phyloP scores from a whole-genome alignment of 2,888 invertebrate species.

The Epistrophe grossulariae region DNA sequence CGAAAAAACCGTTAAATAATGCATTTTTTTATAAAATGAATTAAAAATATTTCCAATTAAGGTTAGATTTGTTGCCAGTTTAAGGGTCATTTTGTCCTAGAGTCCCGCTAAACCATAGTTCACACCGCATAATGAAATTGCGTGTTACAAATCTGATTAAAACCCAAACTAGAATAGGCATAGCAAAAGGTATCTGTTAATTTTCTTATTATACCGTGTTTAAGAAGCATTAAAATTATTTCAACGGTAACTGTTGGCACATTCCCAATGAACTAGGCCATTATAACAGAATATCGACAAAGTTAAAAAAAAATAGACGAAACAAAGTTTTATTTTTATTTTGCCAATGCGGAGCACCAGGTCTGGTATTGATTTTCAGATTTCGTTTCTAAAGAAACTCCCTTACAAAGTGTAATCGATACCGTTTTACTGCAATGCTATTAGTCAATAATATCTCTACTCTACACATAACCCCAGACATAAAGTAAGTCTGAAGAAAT shows the following conservation, averaged over 20 bases:
- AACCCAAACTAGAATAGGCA: conserved; percentile 16
- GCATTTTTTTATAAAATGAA: too few relatives aligned
- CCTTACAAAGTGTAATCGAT: conserved; percentile 64
- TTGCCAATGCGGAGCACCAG: conserved; percentile 32
- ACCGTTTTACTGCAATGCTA: conserved; percentile 46
- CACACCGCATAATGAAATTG: conserved; percentile 1
- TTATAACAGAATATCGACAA: conserved; percentile 50
- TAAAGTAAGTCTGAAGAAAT: conserved; percentile 22
- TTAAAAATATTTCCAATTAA: neutral
- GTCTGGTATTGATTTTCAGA: conserved; percentile 61
- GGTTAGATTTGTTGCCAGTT: neutral
- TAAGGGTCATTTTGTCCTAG: neutral
- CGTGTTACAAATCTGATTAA: conserved; percentile 62
- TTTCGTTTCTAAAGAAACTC: conserved; percentile 67
- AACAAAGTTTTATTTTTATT: neutral
- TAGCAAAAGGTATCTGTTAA: conserved; percentile 25
- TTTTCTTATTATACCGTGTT: conserved; percentile 45
- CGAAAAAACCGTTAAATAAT: too few relatives aligned
- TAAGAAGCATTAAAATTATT: conserved; percentile 48
- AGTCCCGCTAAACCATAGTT: neutral
- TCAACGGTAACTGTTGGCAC: conserved; percentile 50
- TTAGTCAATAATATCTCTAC: conserved; percentile 19
- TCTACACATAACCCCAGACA: conserved; percentile 6
- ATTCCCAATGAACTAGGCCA: conserved; percentile 67
- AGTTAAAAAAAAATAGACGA: neutral